phyloP scores from a whole-genome alignment of 2,113 vertebrate genomes.

The Anolis sagrei region DNA sequence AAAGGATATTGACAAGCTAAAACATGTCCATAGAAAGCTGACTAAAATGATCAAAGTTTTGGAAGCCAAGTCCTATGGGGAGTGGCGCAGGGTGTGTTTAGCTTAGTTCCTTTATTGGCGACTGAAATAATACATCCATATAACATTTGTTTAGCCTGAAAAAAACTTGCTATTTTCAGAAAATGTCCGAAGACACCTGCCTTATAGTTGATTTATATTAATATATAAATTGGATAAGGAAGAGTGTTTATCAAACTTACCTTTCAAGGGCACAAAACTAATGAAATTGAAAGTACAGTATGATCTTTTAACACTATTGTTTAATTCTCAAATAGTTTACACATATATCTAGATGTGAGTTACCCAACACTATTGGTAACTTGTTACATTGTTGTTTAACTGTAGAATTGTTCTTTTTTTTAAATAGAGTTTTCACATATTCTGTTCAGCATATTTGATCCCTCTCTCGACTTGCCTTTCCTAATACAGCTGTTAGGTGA shows the following conservation, averaged over 20 bases:
- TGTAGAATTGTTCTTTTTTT: not conserved
- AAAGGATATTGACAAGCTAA: no score
- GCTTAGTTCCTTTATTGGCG: not conserved
- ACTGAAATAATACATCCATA: not conserved
- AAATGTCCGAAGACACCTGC: not conserved
- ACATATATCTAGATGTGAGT: not conserved
- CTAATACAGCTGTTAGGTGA: not conserved
- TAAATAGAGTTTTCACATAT: not conserved
- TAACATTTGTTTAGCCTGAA: not conserved
- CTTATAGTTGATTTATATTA: not conserved
- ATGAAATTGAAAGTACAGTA: not conserved
- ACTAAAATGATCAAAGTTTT: no score
- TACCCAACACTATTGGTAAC: not conserved
- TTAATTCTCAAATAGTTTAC: not conserved
- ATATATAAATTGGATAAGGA: not conserved
- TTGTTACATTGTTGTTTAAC: not conserved
- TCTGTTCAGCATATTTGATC: no score
- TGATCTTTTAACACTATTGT: not conserved
- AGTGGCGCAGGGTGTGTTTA: no score
- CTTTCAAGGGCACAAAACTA: not conserved
- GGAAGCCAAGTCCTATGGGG: no score
- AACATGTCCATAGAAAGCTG: no score
- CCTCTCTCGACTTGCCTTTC: not conserved
- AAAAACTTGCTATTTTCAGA: not conserved
- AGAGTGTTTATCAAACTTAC: not conserved